Evolutionary conservation across 2,797 vertebrate genomes (phyloP).

Genomic region (Anisognathus igniventris): DNA sequence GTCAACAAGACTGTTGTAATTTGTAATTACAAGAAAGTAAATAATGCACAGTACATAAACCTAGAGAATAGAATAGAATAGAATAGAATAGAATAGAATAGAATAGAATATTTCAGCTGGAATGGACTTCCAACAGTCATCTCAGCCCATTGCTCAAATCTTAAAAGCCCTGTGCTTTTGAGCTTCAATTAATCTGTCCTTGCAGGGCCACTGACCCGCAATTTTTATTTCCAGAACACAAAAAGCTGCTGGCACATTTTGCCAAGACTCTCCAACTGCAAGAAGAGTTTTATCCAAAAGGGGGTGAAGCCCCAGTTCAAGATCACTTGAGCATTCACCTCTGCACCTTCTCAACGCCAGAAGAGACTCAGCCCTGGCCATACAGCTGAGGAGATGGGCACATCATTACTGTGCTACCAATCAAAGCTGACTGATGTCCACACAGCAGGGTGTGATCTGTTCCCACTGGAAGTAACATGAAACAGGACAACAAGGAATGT

Average conservation of each 20-base stretch:
- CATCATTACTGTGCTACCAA: not conserved
- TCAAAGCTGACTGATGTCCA: not conserved
- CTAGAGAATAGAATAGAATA: not conserved
- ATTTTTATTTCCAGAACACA: not conserved
- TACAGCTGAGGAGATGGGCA: not conserved
- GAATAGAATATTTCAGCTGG: not conserved
- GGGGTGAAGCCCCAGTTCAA: not conserved
- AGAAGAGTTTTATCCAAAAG: not conserved
- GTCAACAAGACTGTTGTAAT: not conserved
- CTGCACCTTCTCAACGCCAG: not conserved
- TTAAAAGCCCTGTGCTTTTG: not conserved
- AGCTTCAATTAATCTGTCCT: not conserved
- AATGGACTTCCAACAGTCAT: not conserved
- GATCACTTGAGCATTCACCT: not conserved
- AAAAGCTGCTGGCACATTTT: not conserved
- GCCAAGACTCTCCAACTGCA: not conserved
- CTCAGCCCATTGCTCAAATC: not conserved
- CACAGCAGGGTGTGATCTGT: not conserved
- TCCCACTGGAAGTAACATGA: not conserved
- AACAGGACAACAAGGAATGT: not conserved
- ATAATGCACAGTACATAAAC: accelerated
- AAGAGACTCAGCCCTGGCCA: not conserved
- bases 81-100: not conserved
- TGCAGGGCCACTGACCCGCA: not conserved
- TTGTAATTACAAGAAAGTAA: not conserved